Base-by-base conservation (phyloP, 2,797 vertebrate species). In the Tamandua tetradactyla region DNA sequence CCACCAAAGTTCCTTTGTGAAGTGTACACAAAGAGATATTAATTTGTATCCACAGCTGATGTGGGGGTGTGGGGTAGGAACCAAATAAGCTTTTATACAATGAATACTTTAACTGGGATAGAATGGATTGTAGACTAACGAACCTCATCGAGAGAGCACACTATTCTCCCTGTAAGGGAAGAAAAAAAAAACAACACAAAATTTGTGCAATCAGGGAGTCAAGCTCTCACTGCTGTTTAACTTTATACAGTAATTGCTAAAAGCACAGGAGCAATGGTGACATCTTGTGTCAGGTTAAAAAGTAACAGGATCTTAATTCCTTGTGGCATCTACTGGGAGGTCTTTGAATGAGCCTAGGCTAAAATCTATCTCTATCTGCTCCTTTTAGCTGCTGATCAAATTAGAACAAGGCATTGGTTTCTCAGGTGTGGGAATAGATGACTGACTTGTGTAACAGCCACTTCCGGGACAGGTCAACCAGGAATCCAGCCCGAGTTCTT, bases 271-370 rank as follows among this genome's bases (percentile, higher is more conserved):
- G 93, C 97, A 97, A 97, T 95, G 97, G 96, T 97, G 97, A 97
- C 97, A 97, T 96, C 97, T 97, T 95, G 97, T 97, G 97, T 97
- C 93, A 88, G 96, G 97, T 97, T 95, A 97, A 97, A 97, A 97
- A 96, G 95, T 95, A 96, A 97, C 97, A 97, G 81, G 93, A 94
- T 81, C 71, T 97, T 94, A 93, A 97, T 96, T 97, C 61, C 40
- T 89, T 80, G 37, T 87, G 93, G 87, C 62, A 42, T 94, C 93
- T 94, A 68, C 79, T 11, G 79, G 84, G 87, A 95, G 32, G 44
- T 25, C 30, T 47, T 94, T 2, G 3, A 32, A 76, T 69, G 89
- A 93, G 66, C 27, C 64, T 32, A 23, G 44, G 40, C 69, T 93
- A 87, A 79, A 76, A 44, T 64, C 71, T 85, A 78, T 81, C 82